Evolutionary conservation across 1,140 invertebrate genomes (phyloP), one percentile per base, ranked within the genome.

Genomic region (Agrypnia vestita): DNA sequence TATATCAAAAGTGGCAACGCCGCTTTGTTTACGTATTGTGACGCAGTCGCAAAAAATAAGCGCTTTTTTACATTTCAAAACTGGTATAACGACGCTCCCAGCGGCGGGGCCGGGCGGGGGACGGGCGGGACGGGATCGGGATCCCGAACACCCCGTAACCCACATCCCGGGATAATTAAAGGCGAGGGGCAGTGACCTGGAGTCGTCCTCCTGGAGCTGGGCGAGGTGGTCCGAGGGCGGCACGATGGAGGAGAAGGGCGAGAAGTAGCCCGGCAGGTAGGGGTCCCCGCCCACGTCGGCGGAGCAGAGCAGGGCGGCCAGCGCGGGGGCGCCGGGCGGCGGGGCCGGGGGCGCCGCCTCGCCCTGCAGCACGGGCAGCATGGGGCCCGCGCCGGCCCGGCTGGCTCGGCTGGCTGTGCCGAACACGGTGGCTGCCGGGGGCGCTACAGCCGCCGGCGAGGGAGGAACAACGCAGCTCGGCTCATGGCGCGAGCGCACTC

Each of bases 261-360:
- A 82, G 77, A 82, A 82, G 53, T 75, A 82, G 6, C 62, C 62
- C 13, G 72, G 77, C n/a, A 82, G 77, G 64, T 76, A 76, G 21
- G 73, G 56, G 21, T 72, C 80, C 10, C 64, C 80, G 61, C 73
- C 80, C n/a, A 82, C 80, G 25, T 79, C 80, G 35, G 80, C 80
- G 17, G 80, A 73, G 74, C 77, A 82, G 9, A 76, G 64, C 13
- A 77, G 69, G 11, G 59, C 80, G 46, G 21, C 56, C 49, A 77
- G 78, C 25, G 55, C 72, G 59, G 56, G 46, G 21, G 75, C 53
- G 8, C 73, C 55, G 35, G 72, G 43, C 67, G 64, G 62, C 47
- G 75, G 44, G 49, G 80, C 64, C 43, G 77, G 61, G 69, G 78
- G 71, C 61, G 72, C 47, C 8, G 73, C 67, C 71, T 76, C 80